phyloP scores from a whole-genome alignment of 2,113 vertebrate genomes.

The Empidonax traillii region DNA sequence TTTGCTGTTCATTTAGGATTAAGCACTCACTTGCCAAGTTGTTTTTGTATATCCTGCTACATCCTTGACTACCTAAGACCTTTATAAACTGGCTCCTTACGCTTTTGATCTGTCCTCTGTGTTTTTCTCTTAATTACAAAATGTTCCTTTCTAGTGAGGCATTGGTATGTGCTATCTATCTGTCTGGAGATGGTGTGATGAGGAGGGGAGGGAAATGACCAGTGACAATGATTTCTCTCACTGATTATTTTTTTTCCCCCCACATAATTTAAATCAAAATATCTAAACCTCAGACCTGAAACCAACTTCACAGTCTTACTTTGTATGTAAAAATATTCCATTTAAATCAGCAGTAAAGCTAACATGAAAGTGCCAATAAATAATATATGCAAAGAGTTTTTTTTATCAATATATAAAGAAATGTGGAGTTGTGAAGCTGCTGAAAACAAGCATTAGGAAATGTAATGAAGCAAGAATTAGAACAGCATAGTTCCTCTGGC shows the following conservation, averaged over 20 bases:
- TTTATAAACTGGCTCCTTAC: conserved; percentile 19
- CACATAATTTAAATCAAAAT: conserved; percentile 44
- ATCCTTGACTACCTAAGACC: conserved; percentile 19
- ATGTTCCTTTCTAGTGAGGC: conserved; percentile 1
- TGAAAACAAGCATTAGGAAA: conserved; percentile 80
- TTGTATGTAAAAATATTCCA: conserved; percentile 79
- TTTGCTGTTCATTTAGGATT: not conserved
- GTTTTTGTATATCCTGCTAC: not conserved
- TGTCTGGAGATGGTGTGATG: not conserved
- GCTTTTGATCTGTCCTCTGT: conserved; percentile 55
- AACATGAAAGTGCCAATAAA: conserved; percentile 79
- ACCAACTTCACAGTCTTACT: conserved; percentile 68
- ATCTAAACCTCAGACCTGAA: conserved; percentile 67
- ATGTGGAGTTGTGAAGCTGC: conserved; percentile 75
- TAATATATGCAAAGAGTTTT: conserved; percentile 80
- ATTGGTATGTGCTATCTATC: conserved; percentile 8
- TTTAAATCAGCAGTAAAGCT: conserved; percentile 77
- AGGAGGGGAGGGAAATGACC: not conserved
- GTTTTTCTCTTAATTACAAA: conserved; percentile 51
- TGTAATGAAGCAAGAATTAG: conserved; percentile 85
- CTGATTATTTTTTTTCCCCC: not conserved
- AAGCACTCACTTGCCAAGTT: not conserved
- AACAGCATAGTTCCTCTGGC: conserved; percentile 83
- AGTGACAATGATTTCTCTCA: conserved; percentile 9
- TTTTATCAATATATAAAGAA: conserved; percentile 80